Evolutionary conservation across 2,113 vertebrate genomes (phyloP), one percentile per base, ranked within the genome.

Genomic region (Tautogolabrus adspersus): DNA sequence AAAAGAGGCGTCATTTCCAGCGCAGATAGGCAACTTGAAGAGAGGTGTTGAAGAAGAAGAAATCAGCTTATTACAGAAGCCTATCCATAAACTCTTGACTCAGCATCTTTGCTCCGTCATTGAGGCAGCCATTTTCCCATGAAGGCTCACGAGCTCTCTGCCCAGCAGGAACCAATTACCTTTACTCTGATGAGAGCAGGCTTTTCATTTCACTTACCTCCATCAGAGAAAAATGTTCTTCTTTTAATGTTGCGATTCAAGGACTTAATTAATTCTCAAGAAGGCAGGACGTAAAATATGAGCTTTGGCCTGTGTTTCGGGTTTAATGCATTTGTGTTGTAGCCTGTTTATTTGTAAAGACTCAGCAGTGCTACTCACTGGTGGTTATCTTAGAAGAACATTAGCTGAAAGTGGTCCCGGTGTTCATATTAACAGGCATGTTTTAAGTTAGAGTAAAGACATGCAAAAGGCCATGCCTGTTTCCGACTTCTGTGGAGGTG

Each of bases 51-150:
- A 6, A 66, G 63, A 34, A 61, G 11, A 82, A 54, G 42, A n/a
- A 46, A 12, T 63, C 66, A 67, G 52, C 49, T 52, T 74, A 61
- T 52, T 59, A 73, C 68, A 42, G 77, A 80, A 75, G 66, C 77
- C 58, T 66, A 5, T 68, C 67, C 61, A 30, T 18, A 84, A 89
- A 89, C 65, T 78, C 78, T 86, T 88, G 83, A 91, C 54, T 92
- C 90, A 88, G 89, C 86, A 51, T 67, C 79, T 91, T 88, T 88
- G 72, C 60, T 58, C 61, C 82, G 78, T 82, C 85, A 87, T 82
- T 85, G 84, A 88, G 77, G 89, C 87, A 23, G 87, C 82, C 89
- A 92, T 93, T 92, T 92, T 90, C 86, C 74, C 69, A 78, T 73
- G 71, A 75, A 80, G 77, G 62, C 76, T 85, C 64, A 67, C 26